phyloP scores from a whole-genome alignment of 2,797 vertebrate genomes.

The Cephalopachus bancanus region DNA sequence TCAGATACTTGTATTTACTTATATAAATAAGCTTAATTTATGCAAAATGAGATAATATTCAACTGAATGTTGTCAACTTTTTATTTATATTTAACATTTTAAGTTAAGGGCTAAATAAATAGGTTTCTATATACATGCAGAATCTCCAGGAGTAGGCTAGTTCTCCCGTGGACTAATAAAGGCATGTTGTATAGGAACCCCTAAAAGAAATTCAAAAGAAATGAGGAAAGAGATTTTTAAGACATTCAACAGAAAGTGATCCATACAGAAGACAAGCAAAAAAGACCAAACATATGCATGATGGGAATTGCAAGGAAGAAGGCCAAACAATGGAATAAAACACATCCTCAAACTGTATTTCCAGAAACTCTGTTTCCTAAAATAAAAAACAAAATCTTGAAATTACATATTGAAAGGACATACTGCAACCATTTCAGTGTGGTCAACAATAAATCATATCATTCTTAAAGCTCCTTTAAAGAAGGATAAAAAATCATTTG shows the following conservation, averaged over 20 bases:
- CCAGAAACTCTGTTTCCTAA: constrained; percentile 8
- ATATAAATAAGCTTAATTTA: not conserved
- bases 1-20: not conserved
- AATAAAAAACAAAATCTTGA: not conserved
- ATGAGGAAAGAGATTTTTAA: not conserved
- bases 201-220: constrained; percentile 7
- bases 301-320: not conserved
- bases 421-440: constrained; percentile 23
- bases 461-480: constrained; percentile 47
- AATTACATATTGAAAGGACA: constrained; percentile 47
- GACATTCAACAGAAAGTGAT: constrained; percentile 20
- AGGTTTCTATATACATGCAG: not conserved
- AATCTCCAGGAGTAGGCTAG: constrained; percentile 47
- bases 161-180: constrained; percentile 47
- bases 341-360: constrained; percentile 50
- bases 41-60: constrained; percentile 46
- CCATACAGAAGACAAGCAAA: constrained; percentile 37
- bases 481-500: not conserved
- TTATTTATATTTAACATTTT: constrained; percentile 63
- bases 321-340: constrained; percentile 28
- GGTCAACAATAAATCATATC: constrained; percentile 2
- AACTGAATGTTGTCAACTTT: constrained; percentile 25
- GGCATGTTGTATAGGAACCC: not conserved
- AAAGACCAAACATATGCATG: not conserved
- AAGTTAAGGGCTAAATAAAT: constrained; percentile 59